phyloP scores from a whole-genome alignment of 2,113 vertebrate species.

The Mustelus asterias region DNA sequence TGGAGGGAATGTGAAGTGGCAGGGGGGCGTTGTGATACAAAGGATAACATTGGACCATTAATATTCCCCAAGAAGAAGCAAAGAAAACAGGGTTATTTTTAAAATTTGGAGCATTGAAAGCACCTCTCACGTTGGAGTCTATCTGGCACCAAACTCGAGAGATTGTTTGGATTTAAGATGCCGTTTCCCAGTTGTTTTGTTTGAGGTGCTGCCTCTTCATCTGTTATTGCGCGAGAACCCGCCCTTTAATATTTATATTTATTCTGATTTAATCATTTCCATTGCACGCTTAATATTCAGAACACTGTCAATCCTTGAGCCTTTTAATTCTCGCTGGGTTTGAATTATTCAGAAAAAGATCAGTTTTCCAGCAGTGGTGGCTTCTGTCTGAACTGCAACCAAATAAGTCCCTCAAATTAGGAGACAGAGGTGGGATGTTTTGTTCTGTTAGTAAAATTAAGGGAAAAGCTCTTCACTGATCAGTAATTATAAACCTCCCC shows the following conservation, averaged over 20 bases:
- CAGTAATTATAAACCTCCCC: neutral
- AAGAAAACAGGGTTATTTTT: neutral
- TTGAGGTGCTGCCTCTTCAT: constrained; percentile 5
- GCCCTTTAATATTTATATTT: constrained; percentile 32
- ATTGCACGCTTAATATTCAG: constrained; percentile 29
- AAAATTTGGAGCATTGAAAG: neutral
- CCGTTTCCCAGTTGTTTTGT: neutral
- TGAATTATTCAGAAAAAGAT: constrained; percentile 35
- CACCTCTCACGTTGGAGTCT: neutral
- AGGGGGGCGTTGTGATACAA: neutral
- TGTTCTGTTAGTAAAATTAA: neutral
- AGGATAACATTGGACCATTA: neutral
- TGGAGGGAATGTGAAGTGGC: neutral
- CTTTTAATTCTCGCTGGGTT: constrained; percentile 15
- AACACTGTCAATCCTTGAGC: constrained; percentile 24
- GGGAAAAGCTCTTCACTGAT: neutral
- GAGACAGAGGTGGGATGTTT: neutral
- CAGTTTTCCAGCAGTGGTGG: neutral
- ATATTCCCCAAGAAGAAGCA: neutral
- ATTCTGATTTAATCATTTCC: constrained; percentile 23
- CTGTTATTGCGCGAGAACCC: constrained; percentile 11
- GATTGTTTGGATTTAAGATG: neutral
- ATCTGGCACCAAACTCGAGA: neutral
- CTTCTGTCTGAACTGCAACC: neutral
- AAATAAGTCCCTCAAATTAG: constrained; percentile 23